Evolutionary conservation across 2,113 vertebrate species (phyloP).

Genomic region (Perca flavescens): DNA sequence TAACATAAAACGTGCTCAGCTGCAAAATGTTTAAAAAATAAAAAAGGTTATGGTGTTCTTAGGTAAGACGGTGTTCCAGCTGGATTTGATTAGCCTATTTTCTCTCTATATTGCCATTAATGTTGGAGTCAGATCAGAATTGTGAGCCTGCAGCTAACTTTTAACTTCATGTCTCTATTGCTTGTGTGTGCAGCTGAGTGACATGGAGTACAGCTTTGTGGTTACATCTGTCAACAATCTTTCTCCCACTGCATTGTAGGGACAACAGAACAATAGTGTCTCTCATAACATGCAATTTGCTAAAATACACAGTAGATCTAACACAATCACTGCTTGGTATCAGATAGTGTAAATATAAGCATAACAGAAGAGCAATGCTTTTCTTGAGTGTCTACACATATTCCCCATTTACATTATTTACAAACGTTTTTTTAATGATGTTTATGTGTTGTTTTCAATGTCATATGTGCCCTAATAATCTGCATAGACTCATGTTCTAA

Average conservation of each 20-base stretch:
- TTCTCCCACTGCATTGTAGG: conserved; percentile 13
- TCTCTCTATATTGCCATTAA: not conserved
- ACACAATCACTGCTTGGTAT: not conserved
- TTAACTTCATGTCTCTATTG: not conserved
- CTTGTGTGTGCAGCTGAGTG: conserved; percentile 2
- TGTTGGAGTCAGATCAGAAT: not conserved
- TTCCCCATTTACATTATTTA: too few species aligned
- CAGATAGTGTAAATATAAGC: not conserved
- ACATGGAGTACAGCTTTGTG: not conserved
- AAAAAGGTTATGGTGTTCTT: not conserved
- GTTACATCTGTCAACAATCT: conserved; percentile 18
- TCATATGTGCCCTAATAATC: not conserved
- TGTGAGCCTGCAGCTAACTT: not conserved
- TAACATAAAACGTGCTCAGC: not conserved
- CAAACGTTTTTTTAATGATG: not conserved
- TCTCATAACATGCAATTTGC: conserved; percentile 41
- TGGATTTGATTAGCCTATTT: not conserved
- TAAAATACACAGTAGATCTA: not conserved
- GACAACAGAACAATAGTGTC: not conserved
- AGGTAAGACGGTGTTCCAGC: not conserved
- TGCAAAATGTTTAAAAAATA: not conserved
- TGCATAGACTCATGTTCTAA: not conserved
- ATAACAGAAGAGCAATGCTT: not conserved
- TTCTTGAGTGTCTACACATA: not conserved
- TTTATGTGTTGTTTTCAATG: not conserved